A percentile compares a stretch with the other conserved stretches of the same genome.
phyloP scores from a whole-genome alignment of 2,888 invertebrate species.

The Habroteleia sp. region DNA sequence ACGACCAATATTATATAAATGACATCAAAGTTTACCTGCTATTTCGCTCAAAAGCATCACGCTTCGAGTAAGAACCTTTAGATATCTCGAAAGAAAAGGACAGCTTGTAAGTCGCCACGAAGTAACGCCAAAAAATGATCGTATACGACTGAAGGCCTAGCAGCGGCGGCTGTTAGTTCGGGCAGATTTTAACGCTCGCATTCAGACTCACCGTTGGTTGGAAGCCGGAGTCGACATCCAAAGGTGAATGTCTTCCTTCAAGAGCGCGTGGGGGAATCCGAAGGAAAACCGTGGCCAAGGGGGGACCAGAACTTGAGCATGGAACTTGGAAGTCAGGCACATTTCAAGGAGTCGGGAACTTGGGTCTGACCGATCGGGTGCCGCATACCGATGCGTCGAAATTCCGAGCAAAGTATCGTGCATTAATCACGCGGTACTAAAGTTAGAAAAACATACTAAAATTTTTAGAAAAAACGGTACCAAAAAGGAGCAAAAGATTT shows the following conservation, averaged over 20 bases:
- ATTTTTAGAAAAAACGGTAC: too few species aligned
- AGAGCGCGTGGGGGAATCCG: conserved; percentile 59
- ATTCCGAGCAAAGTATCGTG: conserved; percentile 23
- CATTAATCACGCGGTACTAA: neutral
- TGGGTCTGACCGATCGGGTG: conserved; percentile 54
- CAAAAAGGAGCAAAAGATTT: too few species aligned
- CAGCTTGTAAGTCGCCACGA: neutral
- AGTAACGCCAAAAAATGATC: conserved; percentile 46
- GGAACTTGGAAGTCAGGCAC: conserved; percentile 54
- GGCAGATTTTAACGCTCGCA: conserved; percentile 44
- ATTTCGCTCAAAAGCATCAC: too few species aligned
- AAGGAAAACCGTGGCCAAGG: conserved; percentile 54
- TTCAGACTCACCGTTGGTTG: conserved; percentile 57
- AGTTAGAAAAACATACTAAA: neutral
- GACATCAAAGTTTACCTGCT: too few species aligned
- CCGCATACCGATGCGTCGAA: conserved; percentile 55
- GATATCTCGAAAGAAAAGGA: too few species aligned
- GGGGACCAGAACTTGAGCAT: conserved; percentile 57
- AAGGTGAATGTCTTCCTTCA: conserved; percentile 62
- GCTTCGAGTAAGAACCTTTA: too few species aligned
- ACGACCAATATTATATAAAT: too few species aligned
- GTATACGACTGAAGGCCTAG: conserved; percentile 48
- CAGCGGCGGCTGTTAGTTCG: conserved; percentile 19
- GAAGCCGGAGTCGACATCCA: conserved; percentile 50
- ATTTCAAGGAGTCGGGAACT: conserved; percentile 57